Percentiles rank a stretch among this genome's conserved stretches.
Conservation (phyloP, 1,140 invertebrate species). For the Drosophila sproati region DNA sequence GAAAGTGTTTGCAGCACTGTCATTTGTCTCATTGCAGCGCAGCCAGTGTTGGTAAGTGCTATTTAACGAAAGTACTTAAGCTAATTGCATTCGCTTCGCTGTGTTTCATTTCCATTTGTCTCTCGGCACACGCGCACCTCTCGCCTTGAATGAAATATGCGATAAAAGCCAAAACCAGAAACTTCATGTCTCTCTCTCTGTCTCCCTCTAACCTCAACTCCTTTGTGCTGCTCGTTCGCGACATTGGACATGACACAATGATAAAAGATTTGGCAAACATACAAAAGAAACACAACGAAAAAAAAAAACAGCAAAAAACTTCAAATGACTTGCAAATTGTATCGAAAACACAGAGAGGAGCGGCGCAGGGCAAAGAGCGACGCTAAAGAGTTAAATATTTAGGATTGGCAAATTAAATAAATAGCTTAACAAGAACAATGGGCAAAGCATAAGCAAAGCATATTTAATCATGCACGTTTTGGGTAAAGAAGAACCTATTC, state of each 20-base stretch:
- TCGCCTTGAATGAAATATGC: constrained; percentile 39
- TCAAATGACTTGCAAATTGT: constrained; percentile 64
- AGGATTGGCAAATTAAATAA: constrained; percentile 37
- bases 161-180: constrained; percentile 13
- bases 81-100: constrained; percentile 16
- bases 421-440: constrained; percentile 49
- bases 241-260: constrained; percentile 55
- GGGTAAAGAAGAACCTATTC: constrained; percentile 42
- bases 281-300: constrained; percentile 43
- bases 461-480: constrained; percentile 38
- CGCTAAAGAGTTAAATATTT: constrained; percentile 32
- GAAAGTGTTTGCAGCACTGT: neutral
- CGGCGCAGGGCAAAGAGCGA: neutral
- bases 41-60: neutral
- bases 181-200: constrained; percentile 13
- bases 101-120: constrained; percentile 25
- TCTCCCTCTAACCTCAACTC: constrained; percentile 20
- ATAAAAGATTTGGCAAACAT: constrained; percentile 54
- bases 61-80: constrained; percentile 22
- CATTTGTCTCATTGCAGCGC: neutral
- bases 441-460: constrained; percentile 54
- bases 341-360: constrained; percentile 42
- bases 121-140: constrained; percentile 16
- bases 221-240: constrained; percentile 25
- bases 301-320: constrained; percentile 16